Evolutionary conservation across 2,797 vertebrate genomes (phyloP), one percentile per base, ranked within the genome.

Genomic region (Distichodus sexfasciatus): DNA sequence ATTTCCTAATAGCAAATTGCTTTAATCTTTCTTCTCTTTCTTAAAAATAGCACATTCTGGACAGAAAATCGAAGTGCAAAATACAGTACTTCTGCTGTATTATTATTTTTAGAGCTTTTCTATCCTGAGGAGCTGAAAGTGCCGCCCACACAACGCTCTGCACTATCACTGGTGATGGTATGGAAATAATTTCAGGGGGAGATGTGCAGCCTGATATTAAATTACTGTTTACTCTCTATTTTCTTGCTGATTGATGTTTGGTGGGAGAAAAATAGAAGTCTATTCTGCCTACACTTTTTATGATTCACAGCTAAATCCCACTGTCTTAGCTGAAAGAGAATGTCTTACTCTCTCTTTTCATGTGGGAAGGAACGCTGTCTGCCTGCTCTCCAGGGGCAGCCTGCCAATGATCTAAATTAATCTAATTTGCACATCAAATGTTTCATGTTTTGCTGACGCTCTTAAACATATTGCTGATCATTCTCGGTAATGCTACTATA

Each of bases 371-470:
- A 63, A 41, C 33, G 35, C 40, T 63, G 61, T 35, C 67, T 74
- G 70, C 71, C 76, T 71, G 62, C 46, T 71, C 65, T 51, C 26
- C 46, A 43, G n/a, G n/a, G 63, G 55, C 70, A 59, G 38, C 6
- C 35, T 10, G 67, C 55, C 73, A 77, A 59, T 71, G 46, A 68
- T 61, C 47, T 63, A 68, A 71, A 71, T 65, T 66, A 78, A 78
- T 78, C 71, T 78, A 80, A 80, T 78, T 77, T 75, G 59, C 53
- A 41, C 67, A 80, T 71, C 68, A 66, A 59, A 71, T 68, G 62
- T 71, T 74, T 51, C 40, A 64, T 48, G 11, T 75, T 71, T 66
- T 70, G 47, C 47, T 61, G 53, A 58, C 60, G 70, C 46, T 59
- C 44, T 65, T 24, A 63, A 59, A 64, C 74, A 73, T 74, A 73